Percentiles rank a stretch among this genome's conserved stretches.
phyloP scores from a whole-genome alignment of 2,113 vertebrate species.

The Coracopsis vasa region DNA sequence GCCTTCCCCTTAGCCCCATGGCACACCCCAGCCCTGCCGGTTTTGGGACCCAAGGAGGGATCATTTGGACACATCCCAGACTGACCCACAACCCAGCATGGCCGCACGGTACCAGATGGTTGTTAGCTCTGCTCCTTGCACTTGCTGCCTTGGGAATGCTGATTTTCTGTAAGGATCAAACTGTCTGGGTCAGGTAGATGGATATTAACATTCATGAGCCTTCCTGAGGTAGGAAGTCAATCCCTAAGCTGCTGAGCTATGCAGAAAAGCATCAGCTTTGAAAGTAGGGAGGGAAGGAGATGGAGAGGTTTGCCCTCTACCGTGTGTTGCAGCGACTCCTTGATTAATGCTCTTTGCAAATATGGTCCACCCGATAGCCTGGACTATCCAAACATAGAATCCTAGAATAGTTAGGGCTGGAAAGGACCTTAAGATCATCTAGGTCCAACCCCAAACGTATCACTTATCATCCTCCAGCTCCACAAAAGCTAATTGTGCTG shows the following conservation, averaged over 20 bases:
- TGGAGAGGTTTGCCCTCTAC: neutral
- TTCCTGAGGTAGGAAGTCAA: neutral
- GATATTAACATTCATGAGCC: slow-evolving; percentile 27
- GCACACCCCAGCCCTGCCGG: neutral
- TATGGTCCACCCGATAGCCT: neutral
- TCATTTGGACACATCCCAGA: neutral
- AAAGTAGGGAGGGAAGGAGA: neutral
- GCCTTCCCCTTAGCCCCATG: neutral
- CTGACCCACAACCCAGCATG: neutral
- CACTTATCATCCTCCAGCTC: neutral
- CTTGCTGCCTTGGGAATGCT: neutral
- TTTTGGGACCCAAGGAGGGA: neutral
- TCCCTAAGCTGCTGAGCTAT: neutral
- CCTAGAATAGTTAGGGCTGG: neutral
- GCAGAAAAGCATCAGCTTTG: neutral
- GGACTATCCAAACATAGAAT: neutral
- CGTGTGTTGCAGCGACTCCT: neutral
- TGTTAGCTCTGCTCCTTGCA: neutral
- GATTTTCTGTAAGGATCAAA: neutral
- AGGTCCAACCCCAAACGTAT: neutral
- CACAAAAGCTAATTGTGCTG: neutral
- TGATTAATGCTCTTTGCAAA: neutral
- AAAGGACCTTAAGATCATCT: neutral
- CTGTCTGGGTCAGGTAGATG: neutral
- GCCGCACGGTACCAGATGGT: neutral